Conservation (phyloP, 2,797 vertebrate genomes). For the Strix occidentalis region DNA sequence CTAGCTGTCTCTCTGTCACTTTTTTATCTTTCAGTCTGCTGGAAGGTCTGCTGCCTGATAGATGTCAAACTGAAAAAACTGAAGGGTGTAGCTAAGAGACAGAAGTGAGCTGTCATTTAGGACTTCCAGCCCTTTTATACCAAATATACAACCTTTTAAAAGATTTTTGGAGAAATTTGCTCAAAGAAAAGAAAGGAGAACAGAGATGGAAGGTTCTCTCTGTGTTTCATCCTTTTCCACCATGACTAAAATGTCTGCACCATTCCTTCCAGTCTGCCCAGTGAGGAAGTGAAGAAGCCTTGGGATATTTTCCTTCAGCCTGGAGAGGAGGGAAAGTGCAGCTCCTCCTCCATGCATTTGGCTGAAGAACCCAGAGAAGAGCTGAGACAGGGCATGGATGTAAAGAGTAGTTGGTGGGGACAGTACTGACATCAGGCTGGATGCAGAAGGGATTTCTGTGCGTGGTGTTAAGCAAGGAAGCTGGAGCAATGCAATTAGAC, state of each 20-base stretch:
- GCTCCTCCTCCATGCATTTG: not conserved
- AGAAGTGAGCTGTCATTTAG: constrained; percentile 2
- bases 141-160: not conserved
- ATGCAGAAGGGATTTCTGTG: not conserved
- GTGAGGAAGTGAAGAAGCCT: not conserved
- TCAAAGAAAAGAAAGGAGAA: not conserved
- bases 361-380: not conserved
- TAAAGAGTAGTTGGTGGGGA: not conserved
- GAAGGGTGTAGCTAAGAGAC: constrained; percentile 32
- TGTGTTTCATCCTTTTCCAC: not conserved
- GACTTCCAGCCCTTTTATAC: not conserved
- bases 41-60: constrained; percentile 25
- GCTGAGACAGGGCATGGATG: not conserved
- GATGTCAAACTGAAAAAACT: constrained; percentile 46
- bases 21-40: constrained; percentile 55
- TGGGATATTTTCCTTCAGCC: not conserved
- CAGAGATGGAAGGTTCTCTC: not conserved
- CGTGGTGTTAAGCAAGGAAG: not conserved
- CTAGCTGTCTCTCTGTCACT: constrained; percentile 65
- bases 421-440: not conserved
- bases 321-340: not conserved
- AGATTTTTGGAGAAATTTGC: not conserved
- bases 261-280: not conserved
- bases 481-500: rapidly evolving
- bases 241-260: not conserved